These are phyloP conservation scores for Orthonyx spaldingii DNA, from an alignment of 2,113 vertebrate species.

Conservation along the genomic window DNA sequence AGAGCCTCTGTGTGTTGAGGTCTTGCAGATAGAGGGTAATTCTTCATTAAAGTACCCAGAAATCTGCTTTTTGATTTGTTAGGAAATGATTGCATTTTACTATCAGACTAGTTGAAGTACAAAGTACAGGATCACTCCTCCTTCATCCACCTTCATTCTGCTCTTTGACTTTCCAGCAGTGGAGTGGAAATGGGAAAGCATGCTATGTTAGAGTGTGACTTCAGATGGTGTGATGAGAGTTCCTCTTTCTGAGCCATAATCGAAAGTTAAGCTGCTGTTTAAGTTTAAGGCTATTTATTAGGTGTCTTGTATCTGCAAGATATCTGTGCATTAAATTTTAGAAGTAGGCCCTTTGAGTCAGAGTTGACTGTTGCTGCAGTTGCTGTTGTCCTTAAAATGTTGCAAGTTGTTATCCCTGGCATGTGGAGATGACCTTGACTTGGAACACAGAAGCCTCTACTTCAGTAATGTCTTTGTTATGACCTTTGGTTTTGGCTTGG, in stretches of 20 bases:
- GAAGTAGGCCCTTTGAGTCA: neutral
- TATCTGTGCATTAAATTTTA: neutral
- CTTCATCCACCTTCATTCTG: neutral
- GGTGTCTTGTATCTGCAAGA: neutral
- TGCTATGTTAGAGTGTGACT: neutral
- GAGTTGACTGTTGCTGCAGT: neutral
- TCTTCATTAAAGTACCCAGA: neutral
- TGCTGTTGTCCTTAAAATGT: neutral
- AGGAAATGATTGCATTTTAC: neutral
- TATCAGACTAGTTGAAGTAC: neutral
- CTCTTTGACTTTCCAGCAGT: neutral
- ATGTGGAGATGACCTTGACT: neutral
- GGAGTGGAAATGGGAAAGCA: neutral
- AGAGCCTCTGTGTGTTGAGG: neutral
- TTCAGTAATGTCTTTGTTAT: neutral
- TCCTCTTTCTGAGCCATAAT: neutral
- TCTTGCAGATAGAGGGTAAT: neutral
- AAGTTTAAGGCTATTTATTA: neutral
- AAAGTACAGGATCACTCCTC: neutral
- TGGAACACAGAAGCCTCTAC: neutral
- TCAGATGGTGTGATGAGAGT: neutral
- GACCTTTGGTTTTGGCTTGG: constrained; percentile 19
- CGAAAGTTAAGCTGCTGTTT: neutral
- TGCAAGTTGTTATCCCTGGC: neutral
- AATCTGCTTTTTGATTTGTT: neutral